A percentile compares a stretch with the other conserved stretches of the same genome.
Conservation (phyloP, 2,797 vertebrate genomes). For the Alfaro cultratus region DNA sequence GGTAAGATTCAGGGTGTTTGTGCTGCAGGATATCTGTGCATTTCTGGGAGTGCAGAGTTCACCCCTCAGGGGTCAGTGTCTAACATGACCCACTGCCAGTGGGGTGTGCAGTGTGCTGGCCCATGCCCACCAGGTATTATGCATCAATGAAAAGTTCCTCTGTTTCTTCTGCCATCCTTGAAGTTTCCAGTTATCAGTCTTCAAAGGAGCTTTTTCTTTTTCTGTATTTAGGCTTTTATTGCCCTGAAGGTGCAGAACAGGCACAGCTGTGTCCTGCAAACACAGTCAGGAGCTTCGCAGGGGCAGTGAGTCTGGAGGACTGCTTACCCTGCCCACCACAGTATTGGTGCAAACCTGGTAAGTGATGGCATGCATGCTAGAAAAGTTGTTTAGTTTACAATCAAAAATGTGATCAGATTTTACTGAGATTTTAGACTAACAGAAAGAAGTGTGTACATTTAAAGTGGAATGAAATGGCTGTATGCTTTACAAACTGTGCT, state of each 20-base stretch:
- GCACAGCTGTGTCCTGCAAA: slow-evolving; percentile 84
- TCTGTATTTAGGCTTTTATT: slow-evolving; percentile 86
- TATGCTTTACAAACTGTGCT: not conserved
- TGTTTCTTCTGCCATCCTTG: not conserved
- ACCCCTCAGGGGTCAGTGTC: slow-evolving; percentile 67
- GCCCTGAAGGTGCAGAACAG: slow-evolving; percentile 83
- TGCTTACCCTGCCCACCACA: slow-evolving; percentile 86
- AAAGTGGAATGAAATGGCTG: not conserved
- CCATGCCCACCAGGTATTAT: slow-evolving; percentile 87
- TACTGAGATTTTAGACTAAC: not conserved
- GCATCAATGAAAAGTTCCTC: not conserved
- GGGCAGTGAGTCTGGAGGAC: slow-evolving; percentile 81
- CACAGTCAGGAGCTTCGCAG: slow-evolving; percentile 78
- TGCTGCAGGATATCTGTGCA: slow-evolving; percentile 88
- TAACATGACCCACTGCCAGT: slow-evolving; percentile 76
- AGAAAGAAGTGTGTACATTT: not conserved
- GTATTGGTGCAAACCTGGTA: slow-evolving; percentile 90
- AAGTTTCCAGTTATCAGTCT: not conserved
- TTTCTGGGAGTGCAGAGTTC: slow-evolving; percentile 85
- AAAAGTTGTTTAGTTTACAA: slow-evolving; percentile 5
- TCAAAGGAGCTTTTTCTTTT: not conserved
- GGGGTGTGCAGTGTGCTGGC: slow-evolving; percentile 84
- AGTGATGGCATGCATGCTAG: not conserved
- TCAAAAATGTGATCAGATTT: not conserved
- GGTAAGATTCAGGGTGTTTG: slow-evolving; percentile 86